These are phyloP conservation scores for Alosa sapidissima DNA, from an alignment of 2,797 vertebrate species.

Conservation along the genomic window DNA sequence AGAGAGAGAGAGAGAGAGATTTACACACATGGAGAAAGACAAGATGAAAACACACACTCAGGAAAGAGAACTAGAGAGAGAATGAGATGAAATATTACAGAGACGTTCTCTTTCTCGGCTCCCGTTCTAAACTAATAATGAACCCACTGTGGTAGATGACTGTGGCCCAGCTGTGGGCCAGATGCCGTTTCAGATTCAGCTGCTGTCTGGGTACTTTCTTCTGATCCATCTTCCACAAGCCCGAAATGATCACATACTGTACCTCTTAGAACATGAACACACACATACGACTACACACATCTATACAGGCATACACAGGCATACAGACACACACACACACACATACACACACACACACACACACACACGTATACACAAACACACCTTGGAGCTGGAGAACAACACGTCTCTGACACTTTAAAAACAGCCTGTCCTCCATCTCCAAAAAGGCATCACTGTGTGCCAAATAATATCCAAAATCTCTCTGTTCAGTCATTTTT, in stretches of 20 bases:
- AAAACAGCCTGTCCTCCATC: slow-evolving; percentile 2
- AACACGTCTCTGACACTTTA: slow-evolving; percentile 27
- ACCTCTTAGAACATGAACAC: not conserved
- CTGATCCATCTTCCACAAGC: not conserved
- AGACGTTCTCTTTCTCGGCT: not conserved
- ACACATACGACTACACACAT: slow-evolving; percentile 34
- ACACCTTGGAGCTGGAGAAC: slow-evolving; percentile 44
- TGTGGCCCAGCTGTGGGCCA: not conserved
- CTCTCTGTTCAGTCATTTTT: not conserved
- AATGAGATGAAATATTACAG: not conserved
- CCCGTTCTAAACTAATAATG: not conserved
- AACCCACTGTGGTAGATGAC: not conserved
- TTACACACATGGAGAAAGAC: not conserved
- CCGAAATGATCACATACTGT: not conserved
- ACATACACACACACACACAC: slow-evolving; percentile 26
- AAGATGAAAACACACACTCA: slow-evolving; percentile 26
- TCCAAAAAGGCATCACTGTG: not conserved
- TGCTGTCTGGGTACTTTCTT: not conserved
- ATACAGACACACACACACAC: slow-evolving; percentile 37
- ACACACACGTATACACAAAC: slow-evolving; percentile 51
- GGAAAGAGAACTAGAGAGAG: not conserved
- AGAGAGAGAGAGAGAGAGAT: not conserved
- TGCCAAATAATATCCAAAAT: not conserved
- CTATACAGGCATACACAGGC: slow-evolving; percentile 47
- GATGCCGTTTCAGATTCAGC: not conserved